Evolutionary conservation across 2,888 invertebrate genomes (phyloP).

Genomic region (Schizaphis graminum): DNA sequence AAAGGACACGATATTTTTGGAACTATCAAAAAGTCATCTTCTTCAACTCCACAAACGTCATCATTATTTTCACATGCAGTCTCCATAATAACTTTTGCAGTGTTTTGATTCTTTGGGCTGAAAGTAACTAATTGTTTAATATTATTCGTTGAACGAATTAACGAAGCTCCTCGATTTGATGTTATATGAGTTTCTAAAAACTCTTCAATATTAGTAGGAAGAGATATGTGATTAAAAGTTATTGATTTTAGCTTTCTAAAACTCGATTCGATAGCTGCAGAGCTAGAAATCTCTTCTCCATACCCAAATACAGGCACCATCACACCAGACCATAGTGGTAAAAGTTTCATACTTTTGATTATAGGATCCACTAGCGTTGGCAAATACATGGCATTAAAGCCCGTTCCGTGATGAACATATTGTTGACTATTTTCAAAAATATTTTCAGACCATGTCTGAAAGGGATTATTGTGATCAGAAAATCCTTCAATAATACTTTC

Average conservation of each 20-base stretch:
- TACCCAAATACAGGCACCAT: background rate
- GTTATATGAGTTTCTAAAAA: background rate
- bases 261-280: background rate
- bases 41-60: no score
- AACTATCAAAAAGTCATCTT: no score
- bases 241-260: background rate
- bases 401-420: background rate
- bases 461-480: no score
- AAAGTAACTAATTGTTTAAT: no score
- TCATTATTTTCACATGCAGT: no score
- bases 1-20: no score
- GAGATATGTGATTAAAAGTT: background rate
- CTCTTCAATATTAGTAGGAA: background rate
- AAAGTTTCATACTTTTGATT: background rate
- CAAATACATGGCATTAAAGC: background rate
- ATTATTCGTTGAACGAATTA: no score
- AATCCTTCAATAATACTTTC: background rate
- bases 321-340: background rate
- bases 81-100: no score
- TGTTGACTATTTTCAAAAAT: background rate
- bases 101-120: no score
- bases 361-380: background rate
- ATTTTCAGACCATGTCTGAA: background rate
- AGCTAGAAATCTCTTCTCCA: background rate
- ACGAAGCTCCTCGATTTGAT: no score